A percentile compares a stretch with the other conserved stretches of the same genome.
phyloP scores from a whole-genome alignment of 2,797 vertebrate species.

The Cuniculus paca region DNA sequence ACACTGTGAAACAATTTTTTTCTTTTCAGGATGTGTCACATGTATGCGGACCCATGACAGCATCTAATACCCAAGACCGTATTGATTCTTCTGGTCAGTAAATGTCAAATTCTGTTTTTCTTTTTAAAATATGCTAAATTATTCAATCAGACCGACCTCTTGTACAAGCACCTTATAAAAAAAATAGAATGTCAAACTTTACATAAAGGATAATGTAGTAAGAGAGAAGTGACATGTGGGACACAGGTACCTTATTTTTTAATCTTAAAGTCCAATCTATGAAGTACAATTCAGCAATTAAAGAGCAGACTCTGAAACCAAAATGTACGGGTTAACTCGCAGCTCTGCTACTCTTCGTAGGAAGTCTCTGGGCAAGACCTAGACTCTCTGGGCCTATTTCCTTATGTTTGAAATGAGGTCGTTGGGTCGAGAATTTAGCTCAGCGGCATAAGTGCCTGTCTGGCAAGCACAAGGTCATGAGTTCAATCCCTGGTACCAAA shows the following conservation, averaged over 20 bases:
- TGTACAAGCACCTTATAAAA: background rate
- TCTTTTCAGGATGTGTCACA: slow-evolving; percentile 89
- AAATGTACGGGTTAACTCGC: background rate
- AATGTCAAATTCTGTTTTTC: slow-evolving; percentile 57
- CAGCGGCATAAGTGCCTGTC: too few relatives aligned
- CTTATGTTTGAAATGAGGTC: slow-evolving; percentile 21
- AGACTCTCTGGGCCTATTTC: background rate
- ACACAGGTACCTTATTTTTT: background rate
- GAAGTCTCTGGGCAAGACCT: background rate
- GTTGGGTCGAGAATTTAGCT: too few relatives aligned
- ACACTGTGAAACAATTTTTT: too few relatives aligned
- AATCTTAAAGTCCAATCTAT: background rate
- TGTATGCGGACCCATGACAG: slow-evolving; percentile 85
- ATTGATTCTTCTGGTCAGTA: slow-evolving; percentile 89
- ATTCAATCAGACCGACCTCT: slow-evolving; percentile 27
- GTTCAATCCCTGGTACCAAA: too few relatives aligned
- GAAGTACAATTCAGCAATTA: background rate
- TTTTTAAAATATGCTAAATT: slow-evolving; percentile 30
- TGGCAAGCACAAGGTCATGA: too few relatives aligned
- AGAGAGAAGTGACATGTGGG: background rate
- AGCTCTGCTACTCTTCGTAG: background rate
- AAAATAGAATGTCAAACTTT: background rate
- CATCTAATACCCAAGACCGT: slow-evolving; percentile 87
- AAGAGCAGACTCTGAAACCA: background rate
- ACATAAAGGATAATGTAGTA: background rate